Evolutionary conservation across 2,888 invertebrate genomes (phyloP).

Genomic region (Apodemia hepburni): DNA sequence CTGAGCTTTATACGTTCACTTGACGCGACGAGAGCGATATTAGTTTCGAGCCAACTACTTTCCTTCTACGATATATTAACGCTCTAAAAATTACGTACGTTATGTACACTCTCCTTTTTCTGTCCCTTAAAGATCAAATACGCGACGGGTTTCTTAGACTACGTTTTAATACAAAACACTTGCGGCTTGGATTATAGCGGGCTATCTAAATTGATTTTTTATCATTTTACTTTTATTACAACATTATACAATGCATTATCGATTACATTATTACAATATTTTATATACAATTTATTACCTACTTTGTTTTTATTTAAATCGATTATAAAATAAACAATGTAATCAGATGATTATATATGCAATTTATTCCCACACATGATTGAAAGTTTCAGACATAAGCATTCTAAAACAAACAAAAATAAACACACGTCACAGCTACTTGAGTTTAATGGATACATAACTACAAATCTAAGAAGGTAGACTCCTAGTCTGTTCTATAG

Average conservation of each 20-base stretch:
- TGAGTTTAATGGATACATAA: not conserved
- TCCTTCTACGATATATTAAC: conserved; percentile 75
- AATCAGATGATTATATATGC: not conserved
- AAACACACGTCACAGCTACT: not conserved
- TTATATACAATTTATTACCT: not conserved
- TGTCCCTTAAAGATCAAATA: not conserved
- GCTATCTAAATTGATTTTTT: not conserved
- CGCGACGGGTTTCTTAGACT: not conserved
- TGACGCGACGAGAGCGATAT: conserved; percentile 78
- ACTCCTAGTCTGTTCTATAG: conserved; percentile 23
- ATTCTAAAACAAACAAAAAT: not conserved
- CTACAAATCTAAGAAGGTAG: conserved; percentile 21
- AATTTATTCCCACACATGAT: not conserved
- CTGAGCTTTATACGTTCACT: conserved; percentile 80
- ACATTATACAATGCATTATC: not conserved
- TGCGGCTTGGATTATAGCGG: not conserved
- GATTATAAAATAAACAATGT: not conserved
- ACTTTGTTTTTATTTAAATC: not conserved
- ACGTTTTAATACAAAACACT: not conserved
- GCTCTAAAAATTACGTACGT: conserved; percentile 40
- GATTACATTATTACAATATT: not conserved
- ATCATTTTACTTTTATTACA: not conserved
- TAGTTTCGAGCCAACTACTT: conserved; percentile 74
- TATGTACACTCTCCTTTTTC: conserved; percentile 15
- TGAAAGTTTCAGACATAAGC: not conserved